phyloP scores from a whole-genome alignment of 2,797 vertebrate species.

The Anabacerthia variegaticeps region DNA sequence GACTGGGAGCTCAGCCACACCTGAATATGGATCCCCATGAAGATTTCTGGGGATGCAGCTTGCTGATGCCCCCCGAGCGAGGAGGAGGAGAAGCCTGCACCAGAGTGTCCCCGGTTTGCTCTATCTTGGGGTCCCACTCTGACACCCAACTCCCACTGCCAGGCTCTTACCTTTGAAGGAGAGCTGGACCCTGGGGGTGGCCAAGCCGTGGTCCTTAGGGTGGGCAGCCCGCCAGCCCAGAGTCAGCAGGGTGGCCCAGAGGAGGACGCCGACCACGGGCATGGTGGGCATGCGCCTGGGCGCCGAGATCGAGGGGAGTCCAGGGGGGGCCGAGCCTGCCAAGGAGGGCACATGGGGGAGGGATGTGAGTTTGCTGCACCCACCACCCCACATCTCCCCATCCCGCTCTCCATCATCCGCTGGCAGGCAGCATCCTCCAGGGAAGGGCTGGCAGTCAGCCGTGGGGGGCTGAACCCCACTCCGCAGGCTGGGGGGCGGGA shows the following conservation, averaged over 20 bases:
- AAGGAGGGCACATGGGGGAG: neutral
- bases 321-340: conserved; percentile 49
- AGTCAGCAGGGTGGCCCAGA: conserved; percentile 76
- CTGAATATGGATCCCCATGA: neutral
- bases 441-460: neutral
- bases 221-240: conserved; percentile 75
- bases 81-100: neutral
- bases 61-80: rapidly evolving
- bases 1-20: neutral
- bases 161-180: conserved; percentile 79
- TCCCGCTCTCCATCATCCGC: rapidly evolving
- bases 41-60: neutral
- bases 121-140: neutral
- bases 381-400: neutral
- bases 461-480: rapidly evolving
- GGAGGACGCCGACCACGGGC: conserved; percentile 71
- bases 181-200: conserved; percentile 74
- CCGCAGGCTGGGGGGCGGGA: rapidly evolving
- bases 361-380: neutral
- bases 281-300: conserved; percentile 65
- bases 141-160: rapidly evolving
- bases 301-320: neutral
- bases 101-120: neutral
- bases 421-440: rapidly evolving
- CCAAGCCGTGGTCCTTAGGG: conserved; percentile 66